Conservation (phyloP, 2,797 vertebrate species). For the Leptoclinus maculatus region DNA sequence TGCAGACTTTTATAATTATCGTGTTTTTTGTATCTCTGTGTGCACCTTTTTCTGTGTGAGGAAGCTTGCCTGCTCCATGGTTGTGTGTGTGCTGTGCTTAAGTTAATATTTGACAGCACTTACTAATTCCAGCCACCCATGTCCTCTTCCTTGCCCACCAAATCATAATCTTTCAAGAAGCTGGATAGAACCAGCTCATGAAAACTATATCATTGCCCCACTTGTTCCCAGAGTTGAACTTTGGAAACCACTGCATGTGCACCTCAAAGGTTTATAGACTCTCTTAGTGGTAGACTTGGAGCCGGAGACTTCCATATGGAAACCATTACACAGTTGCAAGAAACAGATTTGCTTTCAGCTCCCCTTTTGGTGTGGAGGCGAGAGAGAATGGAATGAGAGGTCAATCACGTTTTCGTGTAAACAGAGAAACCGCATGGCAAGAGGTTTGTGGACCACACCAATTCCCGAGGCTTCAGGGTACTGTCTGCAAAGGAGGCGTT, state of each 20-base stretch:
- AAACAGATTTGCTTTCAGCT: slow-evolving; percentile 72
- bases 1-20: slow-evolving; percentile 5
- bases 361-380: slow-evolving; percentile 36
- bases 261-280: slow-evolving; percentile 49
- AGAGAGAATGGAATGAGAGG: slow-evolving; percentile 41
- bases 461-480: neutral
- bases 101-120: neutral
- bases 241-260: slow-evolving; percentile 45
- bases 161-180: slow-evolving; percentile 23
- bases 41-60: neutral
- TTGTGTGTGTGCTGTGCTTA: slow-evolving; percentile 5
- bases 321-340: slow-evolving; percentile 70
- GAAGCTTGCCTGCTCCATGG: neutral
- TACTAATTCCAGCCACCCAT: slow-evolving; percentile 11
- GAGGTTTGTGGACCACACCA: slow-evolving; percentile 1
- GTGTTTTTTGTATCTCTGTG: neutral
- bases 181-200: slow-evolving; percentile 23
- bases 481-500: neutral
- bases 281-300: slow-evolving; percentile 29
- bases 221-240: slow-evolving; percentile 52
- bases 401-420: slow-evolving; percentile 31
- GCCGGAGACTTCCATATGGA: slow-evolving; percentile 54
- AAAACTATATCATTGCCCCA: slow-evolving; percentile 36
- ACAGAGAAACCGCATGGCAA: slow-evolving; percentile 1
- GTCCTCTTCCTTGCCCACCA: slow-evolving; percentile 7